A percentile compares a stretch with the other conserved stretches of the same genome.
phyloP scores from a whole-genome alignment of 2,888 invertebrate species.

The Siphlonurus alternatus region DNA sequence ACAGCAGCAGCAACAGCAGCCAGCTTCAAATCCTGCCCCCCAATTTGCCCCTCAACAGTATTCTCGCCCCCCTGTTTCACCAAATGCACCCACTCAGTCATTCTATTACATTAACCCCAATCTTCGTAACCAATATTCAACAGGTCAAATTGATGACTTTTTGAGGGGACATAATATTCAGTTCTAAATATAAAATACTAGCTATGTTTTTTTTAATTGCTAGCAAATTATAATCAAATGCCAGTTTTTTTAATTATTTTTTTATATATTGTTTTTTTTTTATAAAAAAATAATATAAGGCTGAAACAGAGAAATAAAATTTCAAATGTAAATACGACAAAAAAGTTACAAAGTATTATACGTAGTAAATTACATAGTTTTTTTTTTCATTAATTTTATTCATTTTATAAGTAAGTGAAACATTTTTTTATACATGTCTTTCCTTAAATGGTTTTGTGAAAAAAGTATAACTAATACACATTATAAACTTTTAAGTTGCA shows the following conservation, averaged over 20 bases:
- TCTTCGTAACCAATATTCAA: slow-evolving; percentile 5
- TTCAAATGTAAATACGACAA: neutral
- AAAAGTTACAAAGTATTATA: neutral
- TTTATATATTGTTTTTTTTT: neutral
- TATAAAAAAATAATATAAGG: neutral
- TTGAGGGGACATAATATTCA: slow-evolving; percentile 38
- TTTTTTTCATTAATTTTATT: neutral
- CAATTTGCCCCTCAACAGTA: slow-evolving; percentile 15
- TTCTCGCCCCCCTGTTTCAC: slow-evolving; percentile 19
- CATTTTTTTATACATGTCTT: neutral
- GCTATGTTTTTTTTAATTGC: too few species aligned
- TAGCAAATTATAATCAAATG: neutral
- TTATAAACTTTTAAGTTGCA: too few species aligned
- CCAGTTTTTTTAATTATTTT: neutral
- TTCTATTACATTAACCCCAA: slow-evolving; percentile 32
- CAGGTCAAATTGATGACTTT: slow-evolving; percentile 63
- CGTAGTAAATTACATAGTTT: neutral
- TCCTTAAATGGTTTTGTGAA: neutral
- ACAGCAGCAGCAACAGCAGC: slow-evolving; percentile 18
- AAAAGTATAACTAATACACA: neutral
- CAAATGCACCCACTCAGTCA: slow-evolving; percentile 23
- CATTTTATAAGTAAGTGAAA: neutral
- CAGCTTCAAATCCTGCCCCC: neutral
- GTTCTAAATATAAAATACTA: slow-evolving; percentile 13
- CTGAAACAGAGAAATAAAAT: neutral